Evolutionary conservation across 1,140 invertebrate species (phyloP), one percentile per base, ranked within the genome.

Genomic region (Gonioctena quinquepunctata): DNA sequence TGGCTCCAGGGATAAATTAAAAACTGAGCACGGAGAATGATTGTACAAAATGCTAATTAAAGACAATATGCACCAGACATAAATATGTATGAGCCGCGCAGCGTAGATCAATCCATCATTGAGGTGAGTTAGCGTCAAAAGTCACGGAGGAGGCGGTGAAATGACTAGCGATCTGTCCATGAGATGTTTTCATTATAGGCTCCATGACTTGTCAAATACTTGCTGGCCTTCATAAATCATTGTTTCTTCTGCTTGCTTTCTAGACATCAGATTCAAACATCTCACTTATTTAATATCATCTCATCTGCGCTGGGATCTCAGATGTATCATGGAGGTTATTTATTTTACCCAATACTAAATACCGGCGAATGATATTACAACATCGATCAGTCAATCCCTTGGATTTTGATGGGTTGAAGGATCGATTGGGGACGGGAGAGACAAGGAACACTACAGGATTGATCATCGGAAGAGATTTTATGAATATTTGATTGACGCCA

Each of bases 101-200:
- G 69, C 68, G 59, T 63, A 70, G 71, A 57, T 75, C 74, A 77
- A 79, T 81, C 76, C 78, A 81, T 81, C 79, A 81, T 77, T 76
- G 63, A 61, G 56, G 42, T 69, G 73, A 73, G 78, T 79, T 79
- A 81, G 80, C 80, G 80, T 81, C 79, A 81, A 81, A 81, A 81
- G 80, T 81, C 79, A 81, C 80, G 80, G 80, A 79, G 74, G 69
- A 80, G 80, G 80, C 80, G 80, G 80, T 76, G 79, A 79, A 81
- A 77, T 81, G 80, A 81, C 80, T 81, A 78, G 80, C 80, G 78
- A 81, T 80, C 80, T 80, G 80, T 81, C 80, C 73, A 76, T 77
- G 77, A 81, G 80, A 81, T 81, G 80, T 81, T 81, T 81, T 81
- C 80, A 81, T 81, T 80, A 81, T 80, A 77, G 78, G 80, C 73